phyloP scores from a whole-genome alignment of 2,113 vertebrate genomes.

The Gopherus evgoodei region DNA sequence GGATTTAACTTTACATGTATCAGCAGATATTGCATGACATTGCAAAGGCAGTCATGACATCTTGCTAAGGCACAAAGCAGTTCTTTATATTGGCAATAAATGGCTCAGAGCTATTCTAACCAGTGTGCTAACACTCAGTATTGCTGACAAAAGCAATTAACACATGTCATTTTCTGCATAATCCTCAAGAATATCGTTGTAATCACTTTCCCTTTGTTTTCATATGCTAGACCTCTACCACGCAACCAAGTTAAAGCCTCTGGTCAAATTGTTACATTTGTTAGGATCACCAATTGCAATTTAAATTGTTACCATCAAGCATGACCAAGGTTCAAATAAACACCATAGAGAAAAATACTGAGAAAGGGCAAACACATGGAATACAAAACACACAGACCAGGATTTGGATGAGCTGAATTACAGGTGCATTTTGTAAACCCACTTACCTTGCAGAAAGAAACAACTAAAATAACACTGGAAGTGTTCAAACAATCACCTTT shows the following conservation, averaged over 20 bases:
- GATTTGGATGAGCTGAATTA: not conserved
- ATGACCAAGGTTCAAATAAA: accelerated
- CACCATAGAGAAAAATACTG: not conserved
- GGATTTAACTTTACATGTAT: no score
- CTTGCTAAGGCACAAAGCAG: not conserved
- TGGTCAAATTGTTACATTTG: not conserved
- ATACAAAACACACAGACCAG: not conserved
- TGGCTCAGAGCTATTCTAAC: not conserved
- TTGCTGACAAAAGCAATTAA: not conserved
- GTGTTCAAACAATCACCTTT: not conserved
- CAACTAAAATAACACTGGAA: accelerated
- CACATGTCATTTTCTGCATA: not conserved
- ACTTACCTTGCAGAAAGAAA: not conserved
- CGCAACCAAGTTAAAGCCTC: not conserved
- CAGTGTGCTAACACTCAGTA: not conserved
- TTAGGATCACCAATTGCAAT: not conserved
- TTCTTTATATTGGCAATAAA: not conserved
- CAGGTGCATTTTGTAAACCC: not conserved
- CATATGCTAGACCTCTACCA: accelerated
- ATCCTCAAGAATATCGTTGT: not conserved
- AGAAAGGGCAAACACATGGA: not conserved
- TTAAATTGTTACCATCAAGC: not conserved
- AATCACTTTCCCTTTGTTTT: not conserved
- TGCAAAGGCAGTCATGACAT: not conserved
- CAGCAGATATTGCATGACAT: not conserved